A percentile compares a stretch with the other conserved stretches of the same genome.
Conservation (phyloP, 2,113 vertebrate genomes). For the Neogobius melanostomus region DNA sequence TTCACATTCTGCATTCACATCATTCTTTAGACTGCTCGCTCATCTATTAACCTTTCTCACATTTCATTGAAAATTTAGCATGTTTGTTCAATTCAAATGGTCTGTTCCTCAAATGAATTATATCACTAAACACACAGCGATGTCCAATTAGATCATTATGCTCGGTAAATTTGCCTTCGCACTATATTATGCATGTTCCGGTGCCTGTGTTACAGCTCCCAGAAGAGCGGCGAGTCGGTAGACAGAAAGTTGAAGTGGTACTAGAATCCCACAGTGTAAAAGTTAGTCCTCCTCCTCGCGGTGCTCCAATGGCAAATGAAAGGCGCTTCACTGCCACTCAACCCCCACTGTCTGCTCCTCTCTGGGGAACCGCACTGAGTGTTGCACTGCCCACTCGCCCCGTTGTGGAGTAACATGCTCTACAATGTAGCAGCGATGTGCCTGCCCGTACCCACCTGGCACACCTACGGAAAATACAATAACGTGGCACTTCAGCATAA, state of each 20-base stretch:
- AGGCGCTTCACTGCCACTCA: constrained; percentile 56
- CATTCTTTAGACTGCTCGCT: background rate
- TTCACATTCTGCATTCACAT: background rate
- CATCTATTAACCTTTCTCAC: background rate
- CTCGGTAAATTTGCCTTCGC: constrained; percentile 34
- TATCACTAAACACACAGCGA: background rate
- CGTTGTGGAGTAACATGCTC: constrained; percentile 10
- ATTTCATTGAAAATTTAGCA: constrained; percentile 8
- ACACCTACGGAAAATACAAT: constrained; percentile 2
- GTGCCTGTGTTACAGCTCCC: constrained; percentile 22
- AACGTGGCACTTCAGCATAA: background rate
- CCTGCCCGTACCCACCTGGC: background rate
- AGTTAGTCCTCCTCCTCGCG: constrained; percentile 56
- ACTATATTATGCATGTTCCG: constrained; percentile 12
- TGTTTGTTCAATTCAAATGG: constrained; percentile 1
- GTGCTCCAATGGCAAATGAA: constrained; percentile 55
- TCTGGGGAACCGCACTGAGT: constrained; percentile 23
- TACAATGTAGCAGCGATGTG: background rate
- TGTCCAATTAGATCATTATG: background rate
- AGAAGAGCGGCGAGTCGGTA: constrained; percentile 15
- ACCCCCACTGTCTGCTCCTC: constrained; percentile 36
- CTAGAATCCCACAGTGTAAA: constrained; percentile 33
- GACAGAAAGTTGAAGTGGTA: constrained; percentile 52
- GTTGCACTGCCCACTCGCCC: constrained; percentile 15
- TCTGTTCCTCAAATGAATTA: background rate